Evolutionary conservation across 2,113 vertebrate genomes (phyloP).

Genomic region (Psittacus erithacus): DNA sequence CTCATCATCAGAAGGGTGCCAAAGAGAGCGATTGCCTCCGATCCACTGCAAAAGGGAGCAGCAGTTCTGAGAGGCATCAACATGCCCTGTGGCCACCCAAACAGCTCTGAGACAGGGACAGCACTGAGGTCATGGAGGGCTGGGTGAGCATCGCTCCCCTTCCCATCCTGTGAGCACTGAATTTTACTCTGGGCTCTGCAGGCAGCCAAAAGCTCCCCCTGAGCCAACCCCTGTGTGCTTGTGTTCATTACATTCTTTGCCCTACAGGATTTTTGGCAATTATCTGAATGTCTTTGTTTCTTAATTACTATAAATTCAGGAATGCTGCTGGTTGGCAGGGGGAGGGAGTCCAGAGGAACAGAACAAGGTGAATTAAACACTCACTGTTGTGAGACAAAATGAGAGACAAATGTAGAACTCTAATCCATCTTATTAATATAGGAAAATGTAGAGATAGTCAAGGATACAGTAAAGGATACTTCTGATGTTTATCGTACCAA

Average conservation of each 20-base stretch:
- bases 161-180: background rate
- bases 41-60: background rate
- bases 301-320: background rate
- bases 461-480: no score
- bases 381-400: background rate
- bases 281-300: background rate
- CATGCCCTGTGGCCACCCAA: background rate
- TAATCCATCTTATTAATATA: no score
- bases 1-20: background rate
- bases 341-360: background rate
- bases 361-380: background rate
- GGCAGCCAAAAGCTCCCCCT: background rate
- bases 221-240: background rate
- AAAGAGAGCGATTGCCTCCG: background rate
- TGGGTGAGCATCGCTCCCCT: background rate
- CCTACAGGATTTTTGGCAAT: background rate
- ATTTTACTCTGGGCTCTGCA: background rate
- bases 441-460: no score
- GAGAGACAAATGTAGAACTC: no score
- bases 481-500: no score
- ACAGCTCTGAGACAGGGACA: background rate
- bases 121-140: background rate
- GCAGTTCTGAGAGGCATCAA: background rate
- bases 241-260: background rate
- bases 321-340: background rate